phyloP scores from a whole-genome alignment of 2,888 invertebrate species.

The Tenthredo notha region DNA sequence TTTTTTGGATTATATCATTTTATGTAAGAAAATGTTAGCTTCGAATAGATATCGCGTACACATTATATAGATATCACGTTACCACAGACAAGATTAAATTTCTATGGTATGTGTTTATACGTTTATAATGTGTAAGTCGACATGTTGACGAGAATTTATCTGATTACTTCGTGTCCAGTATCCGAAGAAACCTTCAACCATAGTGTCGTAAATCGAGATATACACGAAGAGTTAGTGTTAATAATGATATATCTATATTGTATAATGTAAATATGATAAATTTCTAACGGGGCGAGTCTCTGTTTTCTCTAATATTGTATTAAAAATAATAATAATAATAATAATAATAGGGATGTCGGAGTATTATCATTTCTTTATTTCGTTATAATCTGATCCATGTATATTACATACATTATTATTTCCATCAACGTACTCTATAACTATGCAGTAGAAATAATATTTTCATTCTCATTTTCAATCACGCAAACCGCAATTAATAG shows the following conservation, averaged over 20 bases:
- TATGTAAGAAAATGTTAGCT: not conserved
- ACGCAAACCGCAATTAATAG: not conserved
- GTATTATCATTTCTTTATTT: not conserved
- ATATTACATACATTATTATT: not conserved
- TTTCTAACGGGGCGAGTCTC: not conserved
- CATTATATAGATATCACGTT: not conserved
- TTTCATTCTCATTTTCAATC: not conserved
- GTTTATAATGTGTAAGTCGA: not conserved
- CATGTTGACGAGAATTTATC: not conserved
- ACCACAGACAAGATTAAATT: conserved; percentile 5
- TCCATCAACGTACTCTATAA: not conserved
- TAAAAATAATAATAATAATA: not conserved
- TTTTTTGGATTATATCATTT: not conserved
- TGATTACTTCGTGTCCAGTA: conserved; percentile 8
- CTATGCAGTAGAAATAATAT: not conserved
- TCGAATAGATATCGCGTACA: not conserved
- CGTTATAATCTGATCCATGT: not conserved
- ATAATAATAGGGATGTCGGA: not conserved
- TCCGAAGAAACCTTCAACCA: not conserved
- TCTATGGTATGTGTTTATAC: not conserved
- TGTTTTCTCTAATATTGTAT: not conserved
- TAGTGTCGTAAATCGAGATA: conserved; percentile 17
- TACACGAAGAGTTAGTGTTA: not conserved
- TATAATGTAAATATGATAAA: not conserved
- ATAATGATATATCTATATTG: not conserved